Evolutionary conservation across 2,888 invertebrate genomes (phyloP), one percentile per base, ranked within the genome.

Genomic region (Conomelus anceps): DNA sequence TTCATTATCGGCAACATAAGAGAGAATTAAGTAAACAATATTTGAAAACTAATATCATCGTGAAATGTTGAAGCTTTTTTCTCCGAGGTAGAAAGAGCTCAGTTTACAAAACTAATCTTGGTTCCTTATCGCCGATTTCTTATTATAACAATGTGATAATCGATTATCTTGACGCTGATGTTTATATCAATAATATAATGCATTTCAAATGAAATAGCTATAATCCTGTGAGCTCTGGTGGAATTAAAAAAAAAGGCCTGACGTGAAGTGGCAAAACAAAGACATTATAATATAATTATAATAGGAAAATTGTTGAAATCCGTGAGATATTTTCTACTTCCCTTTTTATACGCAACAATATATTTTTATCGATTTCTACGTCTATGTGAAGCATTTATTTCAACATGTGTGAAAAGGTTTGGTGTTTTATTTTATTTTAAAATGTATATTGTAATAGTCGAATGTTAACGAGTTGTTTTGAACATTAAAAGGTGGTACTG

Each of bases 311-410:
- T 63, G 63, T 63, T 63, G 63, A 63, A 86, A 85, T 23, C 24
- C 86, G 24, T 22, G 24, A 86, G 29, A 86, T 86, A 86, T 86
- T 86, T 86, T 86, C 86, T 86, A 86, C 86, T 86, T 86, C 86
- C 86, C 86, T 86, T 86, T 86, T 86, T 86, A 86, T 86, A 86
- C 3, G 86, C 24, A 24, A 86, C 24, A 86, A 23, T 86, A 86
- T 86, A 86, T 86, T 86, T 86, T 86, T 86, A 86, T 86, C 86
- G 29, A 26, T 86, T 86, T 86, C 86, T 86, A 86, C 86, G 29
- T 26, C 86, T 86, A 86, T 26, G 86, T 86, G n/a, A 86, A 86
- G 86, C 86, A 86, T 86, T 86, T 86, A 86, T 86, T 86, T 86
- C 22, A 23, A 24, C 24, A 86, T 24, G 86, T 86, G 29, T 26